Evolutionary conservation across 2,113 vertebrate genomes (phyloP).

Genomic region (Macaca fascicularis): T2T-MFA8v1.1 NC_088375.1:182134501-182135000

Average conservation of each 20-base stretch:
- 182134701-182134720: not conserved
- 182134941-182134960: not conserved
- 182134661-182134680: too few relatives aligned
- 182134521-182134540: slow-evolving; percentile 1
- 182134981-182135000: not conserved
- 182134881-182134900: not conserved
- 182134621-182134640: too few relatives aligned
- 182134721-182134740: too few relatives aligned
- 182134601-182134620: not conserved
- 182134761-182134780: too few relatives aligned
- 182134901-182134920: not conserved
- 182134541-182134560: not conserved
- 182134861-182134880: too few relatives aligned
- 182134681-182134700: too few relatives aligned
- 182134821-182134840: too few relatives aligned
- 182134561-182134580: not conserved
- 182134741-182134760: too few relatives aligned
- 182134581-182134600: not conserved
- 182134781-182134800: too few relatives aligned
- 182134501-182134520: not conserved
- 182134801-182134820: too few relatives aligned
- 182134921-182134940: not conserved
- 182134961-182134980: not conserved
- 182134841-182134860: too few relatives aligned
- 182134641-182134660: too few relatives aligned